Evolutionary conservation across 2,888 invertebrate genomes (phyloP), one percentile per base, ranked within the genome.

Genomic region (Proisotoma minuta): DNA sequence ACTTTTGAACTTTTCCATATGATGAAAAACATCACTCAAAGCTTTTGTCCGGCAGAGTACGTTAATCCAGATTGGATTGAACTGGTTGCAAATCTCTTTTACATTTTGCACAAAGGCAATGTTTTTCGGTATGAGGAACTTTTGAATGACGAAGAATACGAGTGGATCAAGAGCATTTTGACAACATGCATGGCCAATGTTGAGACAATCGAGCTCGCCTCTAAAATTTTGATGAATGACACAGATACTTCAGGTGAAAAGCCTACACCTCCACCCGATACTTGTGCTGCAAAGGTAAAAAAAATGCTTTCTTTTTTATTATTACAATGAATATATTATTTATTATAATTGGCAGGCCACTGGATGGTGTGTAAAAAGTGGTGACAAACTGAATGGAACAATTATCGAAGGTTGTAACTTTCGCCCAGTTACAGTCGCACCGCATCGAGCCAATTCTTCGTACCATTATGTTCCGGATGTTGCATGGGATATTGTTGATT

Each of bases 401-500:
- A 47, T 23, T 22, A 20, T 20, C 18, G 40, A 18, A 57, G 10
- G 15, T n/a, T 67, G 67, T 49, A 53, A 63, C n/a, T 62, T 59
- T 29, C 49, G 47, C 18, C 60, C 62, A 34, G 57, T 66, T 1
- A 15, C 10, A 1, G 57, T 66, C 2, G 40, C 48, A 3, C 23
- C 23, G 3, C 27, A 66, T 22, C 48, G 62, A 18, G 66, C 62
- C 10, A 66, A 66, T 27, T 59, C 62, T 22, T 53, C 60, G 2
- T 60, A 54, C 23, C 70, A 72, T 51, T 70, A 69, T 26, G 67
- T 72, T 1, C 68, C 70, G 3, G 72, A 72, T 57, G 63, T 63
- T 1, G 70, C 68, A 0, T 72, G 72, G 72, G 64, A 70, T 26
- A 65, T 72, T 50, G 59, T 72, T 2, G 72, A 72, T 29, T 52